Base-by-base conservation (phyloP, 92 coral and sea anemone species). In the Zoanthus solanderi region DNA sequence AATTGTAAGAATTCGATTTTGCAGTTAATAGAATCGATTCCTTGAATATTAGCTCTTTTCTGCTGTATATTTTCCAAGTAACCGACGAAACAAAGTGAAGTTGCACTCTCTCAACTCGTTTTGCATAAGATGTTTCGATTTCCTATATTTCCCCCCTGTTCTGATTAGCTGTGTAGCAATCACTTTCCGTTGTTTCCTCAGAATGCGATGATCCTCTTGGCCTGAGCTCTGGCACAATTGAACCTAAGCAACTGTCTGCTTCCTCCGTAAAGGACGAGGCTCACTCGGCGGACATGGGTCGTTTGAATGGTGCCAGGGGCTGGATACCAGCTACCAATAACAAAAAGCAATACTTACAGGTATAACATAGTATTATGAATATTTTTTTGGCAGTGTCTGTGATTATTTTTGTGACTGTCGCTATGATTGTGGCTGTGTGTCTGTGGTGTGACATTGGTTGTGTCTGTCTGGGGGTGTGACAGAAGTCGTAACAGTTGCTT, bases 141-240 rank as follows among this genome's bases (percentile, higher is more conserved):
- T 11, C 56, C 1, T 50, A 50, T 50, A 7, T 7, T 50, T 50
- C 2, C 56, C 2, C 56, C 56, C 69, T 0, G 7, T 7, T 63
- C 23, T 63, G 18, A 63, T 63, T 31, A 48, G 12, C 11, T 18
- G 9, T 79, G 13, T 28, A 58, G 28, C 63, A 66, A 28, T 46
- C 61, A 46, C 75, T 37, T 60, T 37, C n/a, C 37, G 29, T 76
- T 29, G 5, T 17, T 4, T 65, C 57, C 30, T 44, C 79, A 90
- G 92, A 87, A 18, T 90, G 92, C 67, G 86, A 90, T 37, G 71
- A 88, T 37, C 83, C 92, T 32, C 87, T 90, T 2, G 92, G 92
- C 1, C 16, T 90, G 31, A 86, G 90, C 48, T 84, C 78, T 4
- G 90, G 92, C 42, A 42, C 84, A 13, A 73, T 90, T 47, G 83